These are phyloP conservation scores for Patella vulgata DNA, from an alignment of 1,140 invertebrate genomes.

Conservation along the genomic window DNA sequence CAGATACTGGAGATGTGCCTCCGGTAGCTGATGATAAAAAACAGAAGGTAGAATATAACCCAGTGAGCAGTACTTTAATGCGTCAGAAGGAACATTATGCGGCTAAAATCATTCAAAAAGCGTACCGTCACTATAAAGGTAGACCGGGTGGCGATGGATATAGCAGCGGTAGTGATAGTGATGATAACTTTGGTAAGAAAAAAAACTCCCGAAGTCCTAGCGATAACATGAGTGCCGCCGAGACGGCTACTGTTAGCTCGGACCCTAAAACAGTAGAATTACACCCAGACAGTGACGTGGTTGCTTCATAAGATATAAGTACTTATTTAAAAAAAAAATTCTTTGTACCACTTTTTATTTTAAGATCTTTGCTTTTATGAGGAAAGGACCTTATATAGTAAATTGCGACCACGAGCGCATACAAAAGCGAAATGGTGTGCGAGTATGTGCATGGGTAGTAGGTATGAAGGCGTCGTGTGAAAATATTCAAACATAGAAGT, in stretches of 20 bases:
- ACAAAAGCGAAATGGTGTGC: constrained; percentile 1
- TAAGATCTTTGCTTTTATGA: not conserved
- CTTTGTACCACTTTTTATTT: too few species aligned
- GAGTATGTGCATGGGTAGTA: not conserved
- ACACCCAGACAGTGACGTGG: constrained; percentile 61
- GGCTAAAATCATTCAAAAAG: constrained; percentile 92
- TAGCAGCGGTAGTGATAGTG: constrained; percentile 14
- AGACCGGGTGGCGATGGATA: constrained; percentile 22
- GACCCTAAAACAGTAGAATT: constrained; percentile 55
- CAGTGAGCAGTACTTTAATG: constrained; percentile 92
- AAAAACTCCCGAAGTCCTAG: constrained; percentile 11
- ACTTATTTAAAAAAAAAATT: not conserved
- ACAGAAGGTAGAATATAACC: constrained; percentile 88
- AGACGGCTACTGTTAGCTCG: constrained; percentile 17
- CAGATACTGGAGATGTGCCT: constrained; percentile 69
- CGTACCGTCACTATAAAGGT: constrained; percentile 73
- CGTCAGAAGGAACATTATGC: constrained; percentile 95
- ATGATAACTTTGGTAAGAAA: constrained; percentile 22
- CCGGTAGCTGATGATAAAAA: constrained; percentile 76
- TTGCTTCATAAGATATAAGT: constrained; percentile 43
- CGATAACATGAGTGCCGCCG: constrained; percentile 17
- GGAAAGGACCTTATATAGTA: not conserved
- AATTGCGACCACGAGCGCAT: not conserved
- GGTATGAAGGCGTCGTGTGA: not conserved
- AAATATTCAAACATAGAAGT: not conserved